These are phyloP conservation scores for Actinopyga echinites DNA, from an alignment of 53 echinoderm and acorn worm genomes.

Conservation along the genomic window DNA sequence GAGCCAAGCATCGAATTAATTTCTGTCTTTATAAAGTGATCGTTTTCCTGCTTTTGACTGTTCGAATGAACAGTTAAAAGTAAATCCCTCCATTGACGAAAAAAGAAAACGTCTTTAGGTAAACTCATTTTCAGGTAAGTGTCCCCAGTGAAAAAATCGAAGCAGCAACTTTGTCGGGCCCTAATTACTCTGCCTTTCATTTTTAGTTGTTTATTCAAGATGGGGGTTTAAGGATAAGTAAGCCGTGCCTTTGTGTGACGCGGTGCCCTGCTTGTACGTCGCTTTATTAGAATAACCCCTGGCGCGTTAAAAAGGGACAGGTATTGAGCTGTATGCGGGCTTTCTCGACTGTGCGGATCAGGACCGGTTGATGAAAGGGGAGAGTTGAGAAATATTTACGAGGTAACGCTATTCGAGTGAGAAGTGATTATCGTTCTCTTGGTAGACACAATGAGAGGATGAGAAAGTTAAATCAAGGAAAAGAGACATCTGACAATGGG, in stretches of 20 bases:
- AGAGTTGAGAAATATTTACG: background rate
- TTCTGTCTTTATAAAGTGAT: background rate
- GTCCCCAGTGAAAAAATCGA: slow-evolving; percentile 32
- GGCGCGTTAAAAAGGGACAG: background rate
- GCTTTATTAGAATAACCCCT: background rate
- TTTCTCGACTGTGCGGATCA: background rate
- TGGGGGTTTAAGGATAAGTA: background rate
- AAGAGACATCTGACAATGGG: background rate
- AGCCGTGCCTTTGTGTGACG: background rate
- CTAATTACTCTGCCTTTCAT: slow-evolving; percentile 27
- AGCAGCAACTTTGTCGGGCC: slow-evolving; percentile 17
- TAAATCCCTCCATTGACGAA: slow-evolving; percentile 5
- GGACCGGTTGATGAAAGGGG: background rate
- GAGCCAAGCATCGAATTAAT: slow-evolving; percentile 27
- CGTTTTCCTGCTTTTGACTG: background rate
- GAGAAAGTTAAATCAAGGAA: slow-evolving; percentile 29
- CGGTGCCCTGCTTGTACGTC: background rate
- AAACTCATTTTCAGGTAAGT: slow-evolving; percentile 24
- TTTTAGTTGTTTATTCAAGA: slow-evolving; percentile 17
- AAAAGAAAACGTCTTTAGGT: slow-evolving; percentile 20
- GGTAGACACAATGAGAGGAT: background rate
- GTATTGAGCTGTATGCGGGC: background rate
- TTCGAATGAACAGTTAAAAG: slow-evolving; percentile 15
- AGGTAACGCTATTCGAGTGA: slow-evolving; percentile 13
- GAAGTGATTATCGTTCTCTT: slow-evolving; percentile 25